Percentiles rank a stretch among this genome's conserved stretches.
phyloP scores from a whole-genome alignment of 2,797 vertebrate species.

The Sitta carolinensis region DNA sequence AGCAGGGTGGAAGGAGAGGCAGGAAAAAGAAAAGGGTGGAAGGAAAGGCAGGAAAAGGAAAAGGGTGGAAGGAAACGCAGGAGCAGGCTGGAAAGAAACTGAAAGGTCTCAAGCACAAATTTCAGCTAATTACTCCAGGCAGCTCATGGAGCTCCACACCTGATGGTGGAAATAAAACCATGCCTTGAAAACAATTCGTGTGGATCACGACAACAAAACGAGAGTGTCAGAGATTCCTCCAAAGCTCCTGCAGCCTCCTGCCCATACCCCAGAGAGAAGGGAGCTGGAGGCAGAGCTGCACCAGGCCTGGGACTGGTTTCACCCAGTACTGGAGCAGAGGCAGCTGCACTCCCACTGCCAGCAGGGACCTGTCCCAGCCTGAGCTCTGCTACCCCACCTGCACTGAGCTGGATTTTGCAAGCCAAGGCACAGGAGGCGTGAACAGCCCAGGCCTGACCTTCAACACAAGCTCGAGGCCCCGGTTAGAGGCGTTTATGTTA shows the following conservation, averaged over 20 bases:
- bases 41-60: too few species aligned
- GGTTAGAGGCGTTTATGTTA: background rate
- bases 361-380: background rate
- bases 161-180: background rate
- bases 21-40: background rate
- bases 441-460: conserved; percentile 12
- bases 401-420: background rate
- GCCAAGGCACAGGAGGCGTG: background rate
- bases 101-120: background rate
- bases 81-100: background rate
- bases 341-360: background rate
- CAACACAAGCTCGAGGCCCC: background rate
- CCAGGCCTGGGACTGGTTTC: background rate
- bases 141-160: background rate
- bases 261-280: background rate
- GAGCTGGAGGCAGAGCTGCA: background rate
- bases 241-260: background rate
- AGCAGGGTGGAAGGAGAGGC: background rate
- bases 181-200: background rate
- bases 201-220: background rate
- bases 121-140: background rate
- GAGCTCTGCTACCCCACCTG: conserved; percentile 17
- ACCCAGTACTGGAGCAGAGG: background rate
- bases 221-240: background rate
- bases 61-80: background rate